Evolutionary conservation across 2,888 invertebrate species (phyloP), one percentile per base, ranked within the genome.

Genomic region (Sthenelais limicola): DNA sequence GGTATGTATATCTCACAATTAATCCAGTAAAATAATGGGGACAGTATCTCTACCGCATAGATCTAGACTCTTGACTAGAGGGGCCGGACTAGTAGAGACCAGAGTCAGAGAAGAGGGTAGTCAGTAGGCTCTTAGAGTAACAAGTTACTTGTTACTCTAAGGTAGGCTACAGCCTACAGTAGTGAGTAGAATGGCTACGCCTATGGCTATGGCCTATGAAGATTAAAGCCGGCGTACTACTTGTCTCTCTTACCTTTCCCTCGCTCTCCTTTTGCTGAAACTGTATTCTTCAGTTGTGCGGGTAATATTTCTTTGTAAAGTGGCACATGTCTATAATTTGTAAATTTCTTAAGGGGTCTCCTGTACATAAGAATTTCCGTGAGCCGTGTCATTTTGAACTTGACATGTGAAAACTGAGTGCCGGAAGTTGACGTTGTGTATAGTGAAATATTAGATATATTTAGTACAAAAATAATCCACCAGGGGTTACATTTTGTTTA

Each of bases 281-380:
- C 76, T 3, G 62, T 3, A 71, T 77, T 52, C 35, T 49, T 70
- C 51, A 78, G 38, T 30, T 58, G 68, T 12, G 76, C 73, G 12
- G 76, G 75, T 24, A 62, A 30, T 7, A 78, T 35, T 32, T 80
- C 76, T 68, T 80, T 82, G 49, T 79, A 81, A 28, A 77, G 76
- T 52, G 76, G 78, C 9, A 54, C 30, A 43, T 72, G 74, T 58
- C 51, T 58, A 62, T 80, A 78, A 68, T 80, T 80, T 15, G 73
- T 77, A 68, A 80, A 81, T 58, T 81, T 82, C 58, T 78, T 79
- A 28, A 78, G 35, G 18, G 79, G 78, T 30, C 51, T 56, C 15
- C 43, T 56, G 9, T 33, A 26, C 38, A 70, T 51, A 21, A 73
- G 54, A 18, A 69, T 21, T 38, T 67, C 56, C 12, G 76, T 73